Conservation (phyloP, 2,113 vertebrate genomes). For the Hucho hucho region DNA sequence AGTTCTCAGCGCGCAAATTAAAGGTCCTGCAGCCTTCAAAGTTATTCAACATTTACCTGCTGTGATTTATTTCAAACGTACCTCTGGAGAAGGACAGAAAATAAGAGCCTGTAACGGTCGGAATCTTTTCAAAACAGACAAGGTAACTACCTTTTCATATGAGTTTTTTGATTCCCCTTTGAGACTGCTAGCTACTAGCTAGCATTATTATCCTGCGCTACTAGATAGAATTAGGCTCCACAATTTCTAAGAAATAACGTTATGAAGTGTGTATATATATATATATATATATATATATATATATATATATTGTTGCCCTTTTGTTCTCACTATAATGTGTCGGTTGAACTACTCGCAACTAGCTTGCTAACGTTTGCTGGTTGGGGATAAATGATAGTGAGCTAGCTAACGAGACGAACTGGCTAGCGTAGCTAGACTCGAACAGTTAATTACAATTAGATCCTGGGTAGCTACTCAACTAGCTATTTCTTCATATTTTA, state of each 20-base stretch:
- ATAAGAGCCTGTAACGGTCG: conserved; percentile 32
- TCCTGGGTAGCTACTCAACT: too few species aligned
- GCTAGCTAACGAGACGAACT: neutral
- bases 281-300: too few species aligned
- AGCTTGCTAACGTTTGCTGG: too few species aligned
- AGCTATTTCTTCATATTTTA: neutral
- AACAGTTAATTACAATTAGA: neutral
- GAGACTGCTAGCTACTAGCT: neutral
- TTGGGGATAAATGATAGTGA: neutral
- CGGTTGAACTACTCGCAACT: too few species aligned
- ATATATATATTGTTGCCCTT: too few species aligned
- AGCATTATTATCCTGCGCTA: neutral
- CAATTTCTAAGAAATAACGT: too few species aligned
- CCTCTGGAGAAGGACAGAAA: conserved; percentile 20
- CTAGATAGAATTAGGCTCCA: too few species aligned
- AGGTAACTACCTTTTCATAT: conserved; percentile 35
- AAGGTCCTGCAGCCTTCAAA: conserved; percentile 56
- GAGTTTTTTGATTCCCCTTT: neutral
- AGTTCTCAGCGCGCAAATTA: conserved; percentile 74
- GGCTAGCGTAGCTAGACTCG: neutral
- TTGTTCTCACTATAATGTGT: too few species aligned
- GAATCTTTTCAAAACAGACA: conserved; percentile 31
- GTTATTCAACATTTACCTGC: conserved; percentile 43
- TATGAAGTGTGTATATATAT: too few species aligned
- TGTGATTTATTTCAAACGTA: conserved; percentile 56